Percentiles rank a stretch among this genome's conserved stretches.
Evolutionary conservation across 2,888 invertebrate species (phyloP).

Genomic region (Watsonalla binaria): DNA sequence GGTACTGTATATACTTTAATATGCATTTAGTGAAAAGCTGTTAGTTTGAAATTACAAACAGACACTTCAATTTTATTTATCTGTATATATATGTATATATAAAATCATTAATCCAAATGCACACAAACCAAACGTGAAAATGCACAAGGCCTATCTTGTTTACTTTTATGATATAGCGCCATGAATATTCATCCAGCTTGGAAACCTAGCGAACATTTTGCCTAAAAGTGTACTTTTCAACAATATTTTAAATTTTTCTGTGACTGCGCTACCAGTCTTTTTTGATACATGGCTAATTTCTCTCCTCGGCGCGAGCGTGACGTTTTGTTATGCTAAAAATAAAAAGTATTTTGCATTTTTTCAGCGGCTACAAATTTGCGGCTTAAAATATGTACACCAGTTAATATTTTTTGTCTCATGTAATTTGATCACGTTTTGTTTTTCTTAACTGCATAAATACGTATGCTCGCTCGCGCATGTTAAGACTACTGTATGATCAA

Average conservation of each 20-base stretch:
- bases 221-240: conserved; percentile 31
- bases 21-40: too few species aligned
- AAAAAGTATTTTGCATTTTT: too few species aligned
- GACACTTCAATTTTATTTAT: too few species aligned
- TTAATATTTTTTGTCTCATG: too few species aligned
- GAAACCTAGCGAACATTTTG: conserved; percentile 25
- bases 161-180: conserved; percentile 20
- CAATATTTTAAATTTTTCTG: conserved; percentile 34
- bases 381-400: too few species aligned
- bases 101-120: not conserved
- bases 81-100: not conserved
- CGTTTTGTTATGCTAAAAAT: not conserved
- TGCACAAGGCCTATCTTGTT: conserved; percentile 21
- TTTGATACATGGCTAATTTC: conserved; percentile 32
- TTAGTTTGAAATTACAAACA: too few species aligned
- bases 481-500: too few species aligned
- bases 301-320: conserved; percentile 6
- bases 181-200: conserved; percentile 31
- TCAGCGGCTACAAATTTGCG: too few species aligned
- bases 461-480: too few species aligned
- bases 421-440: too few species aligned
- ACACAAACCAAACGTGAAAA: conserved; percentile 5
- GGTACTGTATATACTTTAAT: too few species aligned
- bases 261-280: conserved; percentile 18
- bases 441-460: too few species aligned